Base-by-base conservation (phyloP, 1,140 invertebrate genomes). In the Ditylenchus dipsaci region DNA sequence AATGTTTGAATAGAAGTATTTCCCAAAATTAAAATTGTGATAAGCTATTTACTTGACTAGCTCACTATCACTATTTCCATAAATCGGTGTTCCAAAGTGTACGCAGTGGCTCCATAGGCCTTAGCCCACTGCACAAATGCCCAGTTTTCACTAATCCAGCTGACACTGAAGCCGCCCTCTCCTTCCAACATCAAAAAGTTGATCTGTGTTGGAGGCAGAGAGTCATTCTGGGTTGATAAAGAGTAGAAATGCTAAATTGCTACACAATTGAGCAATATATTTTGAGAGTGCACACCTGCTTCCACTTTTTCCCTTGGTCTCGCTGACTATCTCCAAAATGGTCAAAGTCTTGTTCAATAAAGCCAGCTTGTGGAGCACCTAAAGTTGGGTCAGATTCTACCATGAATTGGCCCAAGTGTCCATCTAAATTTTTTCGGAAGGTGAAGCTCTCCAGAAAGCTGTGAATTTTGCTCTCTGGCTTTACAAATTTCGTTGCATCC, bases 261-360 rank as follows among this genome's bases (percentile, higher is more conserved):
- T 30, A 21, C n/a, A 30, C 13, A 27, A 61, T 8, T 5, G 8
- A 30, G 38, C 1, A 26, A 61, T n/a, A 30, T 7, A 30, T 5
- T 5, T 17, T 7, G n/a, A 1, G 3, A 5, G 1, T 27, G 1
- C 19, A 5, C 29, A 29, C 19, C 59, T 61, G 59, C 19, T 61
- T 61, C 23, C 65, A 63, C 65, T 47, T 66, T 53, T 21, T 63
- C 15, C 59, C 59, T 21, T 30, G 27, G n/a, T 61, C 59, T 21
- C n/a, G n/a, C 29, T 61, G 3, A 33, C n/a, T 61, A 21, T n/a
- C 19, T 21, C 29, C 29, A 30, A 61, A 61, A 61, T 61, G 59
- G 29, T 61, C 59, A 19, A 61, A 43, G 29, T 30, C 3, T n/a
- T 61, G 59, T 61, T 61, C 29, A 61, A 61, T 61, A 38, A 38